phyloP scores from a whole-genome alignment of 2,797 vertebrate genomes.

The Crossoptilon crossoptilon region DNA sequence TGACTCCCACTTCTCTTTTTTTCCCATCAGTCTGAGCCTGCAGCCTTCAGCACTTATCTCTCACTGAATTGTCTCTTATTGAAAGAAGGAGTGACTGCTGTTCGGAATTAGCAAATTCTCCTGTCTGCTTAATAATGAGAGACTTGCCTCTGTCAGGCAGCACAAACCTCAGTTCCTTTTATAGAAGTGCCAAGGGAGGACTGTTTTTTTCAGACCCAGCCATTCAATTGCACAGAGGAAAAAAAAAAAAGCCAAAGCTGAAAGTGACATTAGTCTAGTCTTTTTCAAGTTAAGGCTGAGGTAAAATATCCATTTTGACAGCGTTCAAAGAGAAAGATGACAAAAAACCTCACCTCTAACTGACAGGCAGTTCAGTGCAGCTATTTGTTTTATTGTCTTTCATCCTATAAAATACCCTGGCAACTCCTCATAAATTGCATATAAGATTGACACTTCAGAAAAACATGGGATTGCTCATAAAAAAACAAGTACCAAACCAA shows the following conservation, averaged over 20 bases:
- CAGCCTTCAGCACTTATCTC: neutral
- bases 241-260: neutral
- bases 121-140: neutral
- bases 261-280: neutral
- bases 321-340: neutral
- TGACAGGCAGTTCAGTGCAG: neutral
- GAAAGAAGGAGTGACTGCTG: neutral
- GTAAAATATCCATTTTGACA: neutral
- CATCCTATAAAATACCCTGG: neutral
- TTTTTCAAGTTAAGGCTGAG: neutral
- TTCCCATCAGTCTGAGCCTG: neutral
- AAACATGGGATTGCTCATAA: accelerated
- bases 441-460: neutral
- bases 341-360: neutral
- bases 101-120: neutral
- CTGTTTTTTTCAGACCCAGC: neutral
- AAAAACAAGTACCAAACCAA: neutral
- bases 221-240: neutral
- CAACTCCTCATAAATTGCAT: neutral
- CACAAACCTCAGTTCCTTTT: neutral
- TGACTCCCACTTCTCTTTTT: neutral
- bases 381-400: neutral
- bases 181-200: neutral
- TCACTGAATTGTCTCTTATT: neutral
- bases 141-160: neutral